Evolutionary conservation across 2,888 invertebrate species (phyloP), one percentile per base, ranked within the genome.

Genomic region (Sclerodermus sp.): DNA sequence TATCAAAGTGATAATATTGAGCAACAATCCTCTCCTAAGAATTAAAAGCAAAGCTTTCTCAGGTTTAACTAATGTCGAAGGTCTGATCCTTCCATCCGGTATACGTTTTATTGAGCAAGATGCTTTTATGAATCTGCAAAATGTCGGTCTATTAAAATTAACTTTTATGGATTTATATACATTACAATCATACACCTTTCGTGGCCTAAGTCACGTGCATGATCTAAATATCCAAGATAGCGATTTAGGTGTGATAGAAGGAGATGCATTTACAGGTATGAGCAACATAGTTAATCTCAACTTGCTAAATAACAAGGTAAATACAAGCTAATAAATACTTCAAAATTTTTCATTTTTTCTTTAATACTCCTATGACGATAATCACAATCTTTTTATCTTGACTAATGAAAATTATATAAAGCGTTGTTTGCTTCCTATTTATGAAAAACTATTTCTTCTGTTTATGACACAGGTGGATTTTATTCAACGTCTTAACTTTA

Each of bases 1-100:
- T 74, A 85, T 96, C 52, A 88, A 87, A 68, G 80, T 91, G 60
- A 86, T 96, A 58, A 85, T 93, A 42, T 80, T 96, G 53, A 87
- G 87, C 63, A 89, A 92, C 75, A 96, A 96, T 79, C 90, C 93
- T 0, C 81, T 92, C 55, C 85, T 91, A 61, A 86, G 85, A 62
- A 86, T 96, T 58, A 87, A 91, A 54, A 87, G 87, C 34, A 87
- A 89, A 57, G 91, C 93, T 1, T 94, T 96, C 74, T 88, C 90
- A 13, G 90, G 91, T 8, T 81, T 95, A 30, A 88, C 87, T 41
- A 89, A 91, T 70, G 89, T 96, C 8, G 87, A 90, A 45, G 87
- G 89, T 67, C 83, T 96, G 53, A 89, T 91, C 67, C 80, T 96
- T 51, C 93, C 93, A 1, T 89, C 90, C 6, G 92, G 92, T 12